phyloP scores from a whole-genome alignment of 2,888 invertebrate species.

The Volucella bombylans region DNA sequence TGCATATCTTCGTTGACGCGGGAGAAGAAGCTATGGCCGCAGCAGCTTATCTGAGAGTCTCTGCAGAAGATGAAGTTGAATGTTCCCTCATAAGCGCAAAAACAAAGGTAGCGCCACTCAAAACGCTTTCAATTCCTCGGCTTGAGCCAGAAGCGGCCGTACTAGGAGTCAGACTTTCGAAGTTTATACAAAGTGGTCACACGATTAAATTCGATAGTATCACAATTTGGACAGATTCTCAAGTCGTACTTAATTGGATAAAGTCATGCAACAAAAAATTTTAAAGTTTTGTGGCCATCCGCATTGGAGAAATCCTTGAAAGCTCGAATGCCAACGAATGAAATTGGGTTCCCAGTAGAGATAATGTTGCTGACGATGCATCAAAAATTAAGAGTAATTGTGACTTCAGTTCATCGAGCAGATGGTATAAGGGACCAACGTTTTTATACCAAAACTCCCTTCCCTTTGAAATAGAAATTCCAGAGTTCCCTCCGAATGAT shows the following conservation, averaged over 20 bases:
- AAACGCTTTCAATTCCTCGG: too few species aligned
- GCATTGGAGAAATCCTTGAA: too few species aligned
- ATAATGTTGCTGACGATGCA: too few species aligned
- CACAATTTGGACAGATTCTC: constrained; percentile 25
- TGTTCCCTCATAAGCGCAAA: constrained; percentile 5
- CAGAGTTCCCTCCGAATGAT: too few species aligned
- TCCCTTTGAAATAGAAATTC: too few species aligned
- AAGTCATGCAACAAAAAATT: constrained; percentile 5
- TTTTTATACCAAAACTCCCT: too few species aligned
- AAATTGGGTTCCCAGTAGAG: too few species aligned
- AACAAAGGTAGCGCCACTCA: constrained; percentile 13
- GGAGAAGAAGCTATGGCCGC: background rate
- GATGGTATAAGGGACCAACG: too few species aligned
- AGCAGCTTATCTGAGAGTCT: background rate
- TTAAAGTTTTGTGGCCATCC: constrained; percentile 40
- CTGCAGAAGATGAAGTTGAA: background rate
- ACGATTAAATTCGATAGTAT: background rate
- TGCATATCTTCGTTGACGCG: constrained; percentile 20
- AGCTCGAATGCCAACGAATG: too few species aligned
- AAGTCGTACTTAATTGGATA: too few species aligned
- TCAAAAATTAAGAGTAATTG: too few species aligned
- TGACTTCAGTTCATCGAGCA: too few species aligned
- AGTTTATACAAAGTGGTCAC: background rate
- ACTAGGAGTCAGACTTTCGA: constrained; percentile 22
- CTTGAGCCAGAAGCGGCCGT: constrained; percentile 23